Conservation (phyloP, 2,888 invertebrate genomes). For the Lucinisca nassula region DNA sequence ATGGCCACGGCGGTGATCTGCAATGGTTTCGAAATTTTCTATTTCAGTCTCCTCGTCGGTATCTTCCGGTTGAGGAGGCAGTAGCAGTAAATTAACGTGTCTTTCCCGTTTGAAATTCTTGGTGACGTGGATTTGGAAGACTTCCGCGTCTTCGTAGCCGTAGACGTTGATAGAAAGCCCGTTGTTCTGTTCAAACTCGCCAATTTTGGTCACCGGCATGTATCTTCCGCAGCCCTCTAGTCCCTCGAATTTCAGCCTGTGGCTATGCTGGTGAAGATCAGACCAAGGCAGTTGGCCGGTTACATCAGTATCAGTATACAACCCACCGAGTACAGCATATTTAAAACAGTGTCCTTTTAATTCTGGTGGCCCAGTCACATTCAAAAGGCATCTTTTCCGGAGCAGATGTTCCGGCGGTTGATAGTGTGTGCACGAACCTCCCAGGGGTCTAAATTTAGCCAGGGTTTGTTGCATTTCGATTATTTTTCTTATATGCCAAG, state of each 20-base stretch:
- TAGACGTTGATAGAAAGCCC: neutral
- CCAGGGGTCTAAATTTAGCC: neutral
- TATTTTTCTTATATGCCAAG: neutral
- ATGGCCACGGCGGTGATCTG: neutral
- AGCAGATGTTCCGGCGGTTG: neutral
- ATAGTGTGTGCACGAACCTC: neutral
- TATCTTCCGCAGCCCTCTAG: neutral
- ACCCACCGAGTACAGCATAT: neutral
- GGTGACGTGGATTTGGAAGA: neutral
- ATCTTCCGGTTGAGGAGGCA: neutral
- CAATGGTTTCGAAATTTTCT: neutral
- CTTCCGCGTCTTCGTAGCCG: neutral
- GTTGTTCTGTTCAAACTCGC: neutral
- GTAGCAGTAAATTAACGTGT: conserved; percentile 4
- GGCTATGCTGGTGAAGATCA: neutral
- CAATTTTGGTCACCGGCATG: neutral
- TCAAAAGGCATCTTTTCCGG: neutral
- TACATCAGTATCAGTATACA: neutral
- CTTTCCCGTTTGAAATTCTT: neutral
- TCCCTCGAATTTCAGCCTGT: neutral
- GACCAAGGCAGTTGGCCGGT: neutral
- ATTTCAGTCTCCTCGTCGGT: neutral
- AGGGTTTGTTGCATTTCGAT: neutral
- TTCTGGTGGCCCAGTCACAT: neutral
- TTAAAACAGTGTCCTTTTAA: neutral